Evolutionary conservation across 2,888 invertebrate species (phyloP).

Genomic region (Oegoconia quadripuncta): DNA sequence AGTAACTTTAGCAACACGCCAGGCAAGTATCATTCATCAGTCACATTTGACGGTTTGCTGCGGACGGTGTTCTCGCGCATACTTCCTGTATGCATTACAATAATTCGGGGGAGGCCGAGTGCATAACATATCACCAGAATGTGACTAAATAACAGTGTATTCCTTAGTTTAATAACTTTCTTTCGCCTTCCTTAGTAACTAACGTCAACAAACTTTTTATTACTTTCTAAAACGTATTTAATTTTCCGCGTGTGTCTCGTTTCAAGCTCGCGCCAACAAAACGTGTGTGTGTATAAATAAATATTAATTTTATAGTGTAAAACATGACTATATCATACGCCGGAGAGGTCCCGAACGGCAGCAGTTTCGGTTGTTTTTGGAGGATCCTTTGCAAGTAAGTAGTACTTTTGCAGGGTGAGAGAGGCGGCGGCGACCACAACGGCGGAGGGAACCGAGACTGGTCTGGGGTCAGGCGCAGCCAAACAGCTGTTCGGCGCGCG

Average conservation of each 20-base stretch:
- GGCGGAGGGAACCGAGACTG: conserved; percentile 6
- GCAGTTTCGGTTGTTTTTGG: conserved; percentile 96
- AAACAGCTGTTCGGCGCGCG: conserved; percentile 59
- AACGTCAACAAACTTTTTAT: conserved; percentile 60
- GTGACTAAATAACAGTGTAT: conserved; percentile 64
- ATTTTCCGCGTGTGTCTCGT: conserved; percentile 72
- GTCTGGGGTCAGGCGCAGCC: conserved; percentile 4
- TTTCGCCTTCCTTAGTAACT: conserved; percentile 58
- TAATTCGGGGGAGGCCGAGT: conserved; percentile 54
- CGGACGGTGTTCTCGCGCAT: conserved; percentile 53
- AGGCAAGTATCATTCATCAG: conserved; percentile 46
- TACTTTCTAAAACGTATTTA: conserved; percentile 75
- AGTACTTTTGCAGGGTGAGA: conserved; percentile 12
- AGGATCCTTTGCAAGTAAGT: conserved; percentile 92
- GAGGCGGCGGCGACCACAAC: conserved; percentile 1
- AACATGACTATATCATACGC: conserved; percentile 94
- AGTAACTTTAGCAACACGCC: conserved; percentile 46
- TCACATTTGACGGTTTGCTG: conserved; percentile 51
- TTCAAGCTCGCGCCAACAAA: conserved; percentile 65
- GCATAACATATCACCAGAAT: conserved; percentile 66
- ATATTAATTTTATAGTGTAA: conserved; percentile 62
- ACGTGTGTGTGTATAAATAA: conserved; percentile 72
- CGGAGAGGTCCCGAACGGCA: conserved; percentile 94
- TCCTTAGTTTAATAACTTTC: conserved; percentile 50
- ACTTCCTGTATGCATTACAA: conserved; percentile 42